Base-by-base conservation (phyloP, 2,113 vertebrate genomes). In the Erythrocercus mccallii region DNA sequence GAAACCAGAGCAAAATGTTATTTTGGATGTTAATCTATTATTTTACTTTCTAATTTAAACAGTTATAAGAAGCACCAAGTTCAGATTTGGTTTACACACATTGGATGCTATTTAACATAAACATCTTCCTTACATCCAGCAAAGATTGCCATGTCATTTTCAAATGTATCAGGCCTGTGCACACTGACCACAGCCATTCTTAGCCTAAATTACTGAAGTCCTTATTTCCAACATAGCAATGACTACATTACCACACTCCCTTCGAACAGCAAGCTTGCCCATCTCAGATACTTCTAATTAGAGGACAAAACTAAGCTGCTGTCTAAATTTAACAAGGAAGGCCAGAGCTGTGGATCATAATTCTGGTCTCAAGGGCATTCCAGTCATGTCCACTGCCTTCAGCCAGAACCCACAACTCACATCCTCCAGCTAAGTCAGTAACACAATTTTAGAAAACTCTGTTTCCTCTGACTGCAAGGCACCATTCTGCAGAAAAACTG, bases 291-390 rank as follows among this genome's bases (percentile, higher is more conserved):
- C 68, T 71, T 71, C 35, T 88, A 96, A 94, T 96, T 95, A 96
- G 50, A 96, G 82, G 85, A 81, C 14, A 72, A 80, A 93, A 82
- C 56, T 45, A 85, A 88, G 53, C 48, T 86, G 22, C 28, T 73
- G 51, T 70, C 88, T 95, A 96, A 96, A 91, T 96, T 92, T 93
- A 96, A 86, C 79, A 83, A 65, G 38, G 60, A 93, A 77, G 61
- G 71, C 3, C 24, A 4, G 22, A 90, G 68, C 3, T 78, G 6
- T 10, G 4, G 42, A 92, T 60, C 6, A 2, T 40, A 83, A 88
- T 65, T 83, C 71, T 83, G 71, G 81, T 66, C 68, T 62, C 58
- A 42, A 53, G 24, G 60, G n/a, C 56, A 69, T 72, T 93, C 71
- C n/a, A 76, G 82, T 28, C 56, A 71, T 6, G 5, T 80, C 57